Evolutionary conservation across 1,140 invertebrate species (phyloP).

Genomic region (Gerris buenoi): DNA sequence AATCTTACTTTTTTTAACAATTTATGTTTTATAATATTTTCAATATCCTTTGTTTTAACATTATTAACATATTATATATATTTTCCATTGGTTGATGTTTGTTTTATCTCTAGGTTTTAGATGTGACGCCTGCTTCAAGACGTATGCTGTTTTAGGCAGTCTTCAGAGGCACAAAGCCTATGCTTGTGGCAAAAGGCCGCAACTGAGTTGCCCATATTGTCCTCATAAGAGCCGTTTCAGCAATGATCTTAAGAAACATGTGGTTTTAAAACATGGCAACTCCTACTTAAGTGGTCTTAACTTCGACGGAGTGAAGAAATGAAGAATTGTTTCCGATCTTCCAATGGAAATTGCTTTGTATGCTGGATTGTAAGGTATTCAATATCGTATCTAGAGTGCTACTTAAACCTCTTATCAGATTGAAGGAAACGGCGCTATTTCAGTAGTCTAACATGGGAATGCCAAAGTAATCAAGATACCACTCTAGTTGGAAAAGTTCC

Average conservation of each 20-base stretch:
- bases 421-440: too few species aligned
- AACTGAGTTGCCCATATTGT: slow-evolving; percentile 34
- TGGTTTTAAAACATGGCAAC: neutral
- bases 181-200: slow-evolving; percentile 39
- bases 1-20: too few species aligned
- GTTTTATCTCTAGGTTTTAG: too few species aligned
- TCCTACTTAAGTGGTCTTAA: neutral
- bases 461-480: too few species aligned
- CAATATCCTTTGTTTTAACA: too few species aligned
- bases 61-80: too few species aligned
- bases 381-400: neutral
- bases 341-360: neutral
- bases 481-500: too few species aligned
- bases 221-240: slow-evolving; percentile 34
- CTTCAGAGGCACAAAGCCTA: slow-evolving; percentile 27
- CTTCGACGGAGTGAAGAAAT: neutral
- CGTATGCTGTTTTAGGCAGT: slow-evolving; percentile 23
- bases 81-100: too few species aligned
- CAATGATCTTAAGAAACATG: neutral
- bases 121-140: slow-evolving; percentile 2
- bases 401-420: too few species aligned
- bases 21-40: too few species aligned
- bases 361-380: neutral
- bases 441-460: too few species aligned
- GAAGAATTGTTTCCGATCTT: neutral